phyloP scores from a whole-genome alignment of 2,113 vertebrate species.

The Ardeotis arabs region DNA sequence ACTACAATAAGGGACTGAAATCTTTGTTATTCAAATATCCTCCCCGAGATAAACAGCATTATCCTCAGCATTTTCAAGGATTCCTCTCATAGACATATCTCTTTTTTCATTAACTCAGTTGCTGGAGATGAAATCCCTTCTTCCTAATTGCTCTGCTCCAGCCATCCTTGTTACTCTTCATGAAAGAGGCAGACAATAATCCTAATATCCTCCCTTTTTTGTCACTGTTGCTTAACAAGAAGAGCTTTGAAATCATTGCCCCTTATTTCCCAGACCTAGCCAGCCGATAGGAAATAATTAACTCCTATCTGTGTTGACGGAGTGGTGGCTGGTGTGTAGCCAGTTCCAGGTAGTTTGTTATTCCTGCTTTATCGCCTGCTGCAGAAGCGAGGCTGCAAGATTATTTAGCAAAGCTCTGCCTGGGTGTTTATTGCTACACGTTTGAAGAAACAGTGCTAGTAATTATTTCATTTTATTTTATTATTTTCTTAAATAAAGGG shows the following conservation, averaged over 20 bases:
- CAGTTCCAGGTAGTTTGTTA: constrained; percentile 65
- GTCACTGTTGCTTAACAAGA: background rate
- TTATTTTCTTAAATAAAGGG: constrained; percentile 54
- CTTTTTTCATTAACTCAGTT: constrained; percentile 40
- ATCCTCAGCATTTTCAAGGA: constrained; percentile 18
- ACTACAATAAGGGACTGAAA: background rate
- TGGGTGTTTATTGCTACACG: constrained; percentile 39
- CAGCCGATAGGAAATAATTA: constrained; percentile 58
- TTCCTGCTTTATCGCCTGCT: constrained; percentile 53
- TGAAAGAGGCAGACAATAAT: constrained; percentile 48
- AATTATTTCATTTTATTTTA: constrained; percentile 31
- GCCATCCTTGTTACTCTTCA: background rate
- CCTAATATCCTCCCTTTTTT: constrained; percentile 42
- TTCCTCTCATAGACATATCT: background rate
- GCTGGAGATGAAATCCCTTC: constrained; percentile 20
- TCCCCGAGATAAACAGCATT: background rate
- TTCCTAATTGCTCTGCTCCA: constrained; percentile 39
- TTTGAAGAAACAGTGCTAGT: constrained; percentile 33
- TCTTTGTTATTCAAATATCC: constrained; percentile 51
- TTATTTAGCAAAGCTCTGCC: constrained; percentile 40
- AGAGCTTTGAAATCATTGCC: constrained; percentile 45
- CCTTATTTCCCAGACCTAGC: constrained; percentile 30
- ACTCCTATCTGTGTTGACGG: constrained; percentile 49
- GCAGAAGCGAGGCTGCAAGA: constrained; percentile 51
- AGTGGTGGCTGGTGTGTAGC: constrained; percentile 18